A percentile compares a stretch with the other conserved stretches of the same genome.
These are phyloP conservation scores for Synergus japonicus DNA, from an alignment of 2,888 invertebrate genomes.

Conservation along the genomic window DNA sequence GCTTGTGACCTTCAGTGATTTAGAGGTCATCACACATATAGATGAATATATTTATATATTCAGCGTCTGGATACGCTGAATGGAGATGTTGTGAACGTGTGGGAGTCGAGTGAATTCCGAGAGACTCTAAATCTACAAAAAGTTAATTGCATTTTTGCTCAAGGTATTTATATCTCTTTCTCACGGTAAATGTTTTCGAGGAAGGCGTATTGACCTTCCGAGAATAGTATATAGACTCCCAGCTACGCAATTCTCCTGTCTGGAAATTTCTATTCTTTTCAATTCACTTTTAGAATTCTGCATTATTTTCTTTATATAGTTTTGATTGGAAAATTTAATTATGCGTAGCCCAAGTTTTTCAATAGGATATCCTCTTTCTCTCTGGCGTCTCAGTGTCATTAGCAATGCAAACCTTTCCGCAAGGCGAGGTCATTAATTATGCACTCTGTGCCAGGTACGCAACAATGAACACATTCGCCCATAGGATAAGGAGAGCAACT, in stretches of 20 bases:
- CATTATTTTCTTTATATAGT: neutral
- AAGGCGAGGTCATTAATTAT: slow-evolving; percentile 68
- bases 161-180: neutral
- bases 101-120: neutral
- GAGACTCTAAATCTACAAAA: neutral
- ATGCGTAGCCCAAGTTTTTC: neutral
- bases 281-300: neutral
- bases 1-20: neutral
- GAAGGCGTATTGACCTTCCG: neutral
- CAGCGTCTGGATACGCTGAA: neutral
- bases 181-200: neutral
- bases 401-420: slow-evolving; percentile 67
- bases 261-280: too few species aligned
- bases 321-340: neutral
- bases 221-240: neutral
- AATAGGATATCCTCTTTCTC: neutral
- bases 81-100: neutral
- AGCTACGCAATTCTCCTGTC: too few species aligned
- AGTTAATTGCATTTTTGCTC: neutral
- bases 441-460: slow-evolving; percentile 62
- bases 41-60: neutral
- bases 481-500: slow-evolving; percentile 45
- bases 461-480: slow-evolving; percentile 61
- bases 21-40: neutral
- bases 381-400: slow-evolving; percentile 59